Percentiles rank a stretch among this genome's conserved stretches.
phyloP scores from a whole-genome alignment of 2,888 invertebrate genomes.

The Mesoligia furuncula region DNA sequence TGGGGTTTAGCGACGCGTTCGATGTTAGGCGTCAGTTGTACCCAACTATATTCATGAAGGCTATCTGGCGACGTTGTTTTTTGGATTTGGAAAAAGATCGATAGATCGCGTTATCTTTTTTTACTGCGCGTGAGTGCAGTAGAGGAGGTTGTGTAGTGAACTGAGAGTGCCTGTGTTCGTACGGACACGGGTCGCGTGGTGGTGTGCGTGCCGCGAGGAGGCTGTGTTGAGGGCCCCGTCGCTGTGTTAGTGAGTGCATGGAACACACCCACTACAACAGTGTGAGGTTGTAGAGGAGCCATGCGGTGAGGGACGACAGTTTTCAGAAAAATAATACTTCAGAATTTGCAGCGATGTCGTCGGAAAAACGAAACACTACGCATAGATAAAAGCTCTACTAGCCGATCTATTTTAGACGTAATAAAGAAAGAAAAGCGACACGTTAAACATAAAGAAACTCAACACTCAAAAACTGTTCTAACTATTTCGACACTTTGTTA shows the following conservation, averaged over 20 bases:
- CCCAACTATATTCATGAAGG: slow-evolving; percentile 84
- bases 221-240: slow-evolving; percentile 79
- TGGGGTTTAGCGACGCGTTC: slow-evolving; percentile 82
- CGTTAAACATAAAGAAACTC: background rate
- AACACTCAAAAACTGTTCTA: slow-evolving; percentile 4
- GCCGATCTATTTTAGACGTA: background rate
- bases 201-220: slow-evolving; percentile 85
- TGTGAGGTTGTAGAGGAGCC: slow-evolving; percentile 79
- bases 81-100: slow-evolving; percentile 88
- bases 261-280: slow-evolving; percentile 85
- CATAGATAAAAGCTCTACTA: background rate
- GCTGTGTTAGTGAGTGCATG: slow-evolving; percentile 86
- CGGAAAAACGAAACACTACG: background rate
- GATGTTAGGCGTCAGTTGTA: slow-evolving; percentile 83
- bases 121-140: slow-evolving; percentile 90
- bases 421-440: too few relatives aligned
- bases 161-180: slow-evolving; percentile 90
- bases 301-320: slow-evolving; percentile 60
- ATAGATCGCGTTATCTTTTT: slow-evolving; percentile 90
- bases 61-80: slow-evolving; percentile 82
- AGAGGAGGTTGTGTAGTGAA: slow-evolving; percentile 89
- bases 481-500: slow-evolving; percentile 30
- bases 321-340: slow-evolving; percentile 38
- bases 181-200: slow-evolving; percentile 76
- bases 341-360: background rate